Percentiles rank a stretch among this genome's conserved stretches.
Conservation (phyloP, 2,113 vertebrate species). For the Amphiprion ocellaris region DNA sequence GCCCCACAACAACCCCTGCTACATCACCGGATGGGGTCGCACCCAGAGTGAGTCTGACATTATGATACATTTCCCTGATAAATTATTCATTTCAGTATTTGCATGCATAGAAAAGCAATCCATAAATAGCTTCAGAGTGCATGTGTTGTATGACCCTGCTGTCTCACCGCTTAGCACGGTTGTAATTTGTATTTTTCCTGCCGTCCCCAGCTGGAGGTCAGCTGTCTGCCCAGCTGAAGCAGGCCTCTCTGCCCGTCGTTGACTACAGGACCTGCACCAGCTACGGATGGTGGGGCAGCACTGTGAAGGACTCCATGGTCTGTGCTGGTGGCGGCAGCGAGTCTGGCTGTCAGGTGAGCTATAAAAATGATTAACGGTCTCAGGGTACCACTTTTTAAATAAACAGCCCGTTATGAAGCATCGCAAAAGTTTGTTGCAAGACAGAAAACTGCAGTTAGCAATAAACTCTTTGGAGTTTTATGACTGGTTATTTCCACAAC, state of each 20-base stretch:
- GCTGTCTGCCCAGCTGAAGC: slow-evolving; percentile 87
- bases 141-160: background rate
- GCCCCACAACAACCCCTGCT: slow-evolving; percentile 87
- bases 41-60: slow-evolving; percentile 86
- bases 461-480: no score
- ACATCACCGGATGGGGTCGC: slow-evolving; percentile 92
- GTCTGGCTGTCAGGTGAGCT: slow-evolving; percentile 88
- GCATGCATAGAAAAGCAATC: background rate
- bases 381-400: background rate
- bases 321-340: slow-evolving; percentile 88
- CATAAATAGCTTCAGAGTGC: background rate
- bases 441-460: no score
- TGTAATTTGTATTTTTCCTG: background rate
- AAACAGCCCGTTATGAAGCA: background rate
- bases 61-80: background rate
- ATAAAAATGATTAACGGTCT: accelerated
- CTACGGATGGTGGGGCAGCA: slow-evolving; percentile 89
- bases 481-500: no score
- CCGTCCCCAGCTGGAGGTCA: slow-evolving; percentile 85
- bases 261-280: slow-evolving; percentile 85
- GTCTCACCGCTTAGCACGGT: background rate
- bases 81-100: background rate
- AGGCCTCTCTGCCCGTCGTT: slow-evolving; percentile 89
- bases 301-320: slow-evolving; percentile 89
- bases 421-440: no score